These are phyloP conservation scores for Nasonia giraulti DNA, from an alignment of 1,140 invertebrate species.

Conservation along the genomic window DNA sequence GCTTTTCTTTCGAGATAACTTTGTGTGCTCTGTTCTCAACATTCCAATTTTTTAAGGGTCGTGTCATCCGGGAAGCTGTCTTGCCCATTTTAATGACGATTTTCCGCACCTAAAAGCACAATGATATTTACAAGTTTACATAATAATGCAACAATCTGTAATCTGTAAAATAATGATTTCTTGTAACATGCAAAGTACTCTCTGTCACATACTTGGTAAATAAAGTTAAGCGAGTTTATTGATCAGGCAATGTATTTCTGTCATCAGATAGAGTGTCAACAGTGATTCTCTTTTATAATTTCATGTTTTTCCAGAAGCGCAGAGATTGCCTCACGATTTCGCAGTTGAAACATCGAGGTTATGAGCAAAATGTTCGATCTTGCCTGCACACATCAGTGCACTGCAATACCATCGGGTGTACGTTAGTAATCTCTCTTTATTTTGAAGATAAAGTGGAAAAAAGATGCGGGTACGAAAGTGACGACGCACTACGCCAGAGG, in stretches of 20 bases:
- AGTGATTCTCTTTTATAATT: constrained; percentile 6
- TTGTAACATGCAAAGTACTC: background rate
- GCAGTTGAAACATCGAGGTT: background rate
- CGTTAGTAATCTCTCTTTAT: background rate
- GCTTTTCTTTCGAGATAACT: constrained; percentile 81
- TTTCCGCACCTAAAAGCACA: background rate
- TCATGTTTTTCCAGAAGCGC: background rate
- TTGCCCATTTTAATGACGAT: constrained; percentile 73
- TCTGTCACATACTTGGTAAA: background rate
- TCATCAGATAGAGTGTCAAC: background rate
- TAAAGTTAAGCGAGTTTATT: background rate
- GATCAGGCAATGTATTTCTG: background rate
- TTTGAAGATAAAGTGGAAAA: no score
- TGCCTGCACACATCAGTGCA: no score
- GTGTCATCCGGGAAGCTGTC: constrained; percentile 67
- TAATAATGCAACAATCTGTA: background rate
- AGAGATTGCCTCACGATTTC: background rate
- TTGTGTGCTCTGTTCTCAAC: constrained; percentile 82
- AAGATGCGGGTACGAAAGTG: no score
- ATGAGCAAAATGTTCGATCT: background rate
- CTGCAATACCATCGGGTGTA: background rate
- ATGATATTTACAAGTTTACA: background rate
- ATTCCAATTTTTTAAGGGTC: constrained; percentile 78
- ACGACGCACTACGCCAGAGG: background rate
- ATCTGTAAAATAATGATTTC: background rate